Base-by-base conservation (phyloP, 2,113 vertebrate species). In the Dicerorhinus sumatrensis region DNA sequence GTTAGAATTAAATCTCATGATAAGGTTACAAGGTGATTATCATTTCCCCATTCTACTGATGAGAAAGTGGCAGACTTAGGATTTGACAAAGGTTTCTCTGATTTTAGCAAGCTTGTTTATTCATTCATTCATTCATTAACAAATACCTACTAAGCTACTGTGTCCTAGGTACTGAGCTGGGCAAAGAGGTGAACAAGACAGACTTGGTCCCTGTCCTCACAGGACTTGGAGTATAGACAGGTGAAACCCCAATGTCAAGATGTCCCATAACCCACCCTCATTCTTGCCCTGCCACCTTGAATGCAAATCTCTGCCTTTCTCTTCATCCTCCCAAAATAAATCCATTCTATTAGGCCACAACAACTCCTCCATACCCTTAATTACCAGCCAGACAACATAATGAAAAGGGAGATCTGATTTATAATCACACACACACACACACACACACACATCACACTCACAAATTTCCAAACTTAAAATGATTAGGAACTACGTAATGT, bases 61-160 rank as follows among this genome's bases (percentile, higher is more conserved):
- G 33, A 89, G n/a, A 89, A 46, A 81, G 48, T 67, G 31, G 21
- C 13, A 85, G 42, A 84, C 33, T 56, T 91, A 11, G 36, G 31
- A 75, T 91, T 39, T 17, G 0, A 89, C 23, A 58, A 91, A 69
- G 27, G 0, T 95, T 91, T 95, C 33, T 88, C 60, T 36, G 70
- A 82, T 84, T 95, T 94, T 70, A 88, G 21, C 42, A 84, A 89
- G 20, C 31, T 95, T 80, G 13, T 73, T 77, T 42, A 84, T 84
- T 75, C 72, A 75, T 70, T 73, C 54, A 33, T 39, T 90, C 72
- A 75, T 70, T 73, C 54, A 33, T 39, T 90, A 23, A 36, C 62
- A 89, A 54, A 76, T 63, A 63, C 25, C 25, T 58, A 63, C 51
- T 65, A 95, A 95, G 29, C 42, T 20, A 14, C 12, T 76, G 14